Evolutionary conservation across 2,888 invertebrate genomes (phyloP), one percentile per base, ranked within the genome.

Genomic region (Abrostola triplasia): DNA sequence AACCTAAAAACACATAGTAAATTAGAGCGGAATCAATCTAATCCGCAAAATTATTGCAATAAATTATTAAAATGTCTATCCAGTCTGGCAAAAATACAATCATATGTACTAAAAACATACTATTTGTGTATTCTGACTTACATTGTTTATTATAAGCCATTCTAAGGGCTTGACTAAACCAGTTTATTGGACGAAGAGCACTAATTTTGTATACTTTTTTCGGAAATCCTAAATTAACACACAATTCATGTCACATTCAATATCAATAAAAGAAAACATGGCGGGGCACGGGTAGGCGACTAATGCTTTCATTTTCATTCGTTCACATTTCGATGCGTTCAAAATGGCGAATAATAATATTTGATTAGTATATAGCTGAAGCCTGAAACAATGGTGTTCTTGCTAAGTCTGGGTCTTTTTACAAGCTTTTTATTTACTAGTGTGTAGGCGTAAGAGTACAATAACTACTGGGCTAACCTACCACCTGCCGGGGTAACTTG

Each of bases 121-220:
- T 41, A 53, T 58, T n/a, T 10, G 38, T 8, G 12, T 4, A n/a
- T 36, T 36, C 6, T 36, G 12, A 77, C 77, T 77, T 49, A 77
- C 77, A 78, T 66, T 78, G 79, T 60, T 77, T 77, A 42, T 80
- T 77, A 48, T 54, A 77, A 9, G 77, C 53, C 77, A 77, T 77
- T 36, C 38, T 71, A 24, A 35, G 41, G 35, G 59, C 49, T 67
- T 48, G 38, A 37, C 51, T 49, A 54, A 73, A 56, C 5, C 60
- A n/a, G 12, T 54, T 42, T 8, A 11, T 35, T 2, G 10, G 37
- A 37, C 36, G 55, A n/a, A n/a, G 38, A 56, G 49, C 47, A 67
- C 54, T 53, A 49, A 66, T 77, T 59, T 63, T 57, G 40, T 40
- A n/a, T n/a, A 57, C 44, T 72, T 70, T 51, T 24, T 50, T 0